A percentile compares a stretch with the other conserved stretches of the same genome.
Evolutionary conservation across 1,140 invertebrate species (phyloP).

Genomic region (Pachypeltis micranthus): DNA sequence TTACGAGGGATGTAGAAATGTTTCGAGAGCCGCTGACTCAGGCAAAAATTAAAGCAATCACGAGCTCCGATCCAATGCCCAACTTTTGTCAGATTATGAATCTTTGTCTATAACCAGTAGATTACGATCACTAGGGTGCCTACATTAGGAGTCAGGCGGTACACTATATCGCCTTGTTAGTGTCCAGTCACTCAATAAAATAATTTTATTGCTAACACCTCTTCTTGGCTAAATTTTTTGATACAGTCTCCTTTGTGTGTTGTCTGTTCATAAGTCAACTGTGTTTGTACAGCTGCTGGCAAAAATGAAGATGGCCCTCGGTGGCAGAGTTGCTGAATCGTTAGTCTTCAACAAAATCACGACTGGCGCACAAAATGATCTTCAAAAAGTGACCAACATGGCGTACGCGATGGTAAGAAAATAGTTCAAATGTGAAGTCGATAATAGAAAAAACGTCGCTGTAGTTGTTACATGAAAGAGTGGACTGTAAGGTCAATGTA

Average conservation of each 20-base stretch:
- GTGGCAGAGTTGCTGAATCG: constrained; percentile 83
- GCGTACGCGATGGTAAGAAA: constrained; percentile 69
- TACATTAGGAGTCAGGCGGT: too few relatives aligned
- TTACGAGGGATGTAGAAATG: too few relatives aligned
- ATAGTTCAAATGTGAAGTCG: too few relatives aligned
- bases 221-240: constrained; percentile 6
- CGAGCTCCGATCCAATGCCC: too few relatives aligned
- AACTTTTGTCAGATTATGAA: too few relatives aligned
- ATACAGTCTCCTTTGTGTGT: constrained; percentile 14
- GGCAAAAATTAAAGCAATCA: too few relatives aligned
- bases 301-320: constrained; percentile 89
- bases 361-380: constrained; percentile 87
- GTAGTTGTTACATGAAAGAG: too few relatives aligned
- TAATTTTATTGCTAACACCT: constrained; percentile 12
- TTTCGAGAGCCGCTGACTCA: too few relatives aligned
- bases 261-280: background rate
- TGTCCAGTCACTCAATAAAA: background rate
- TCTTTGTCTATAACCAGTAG: too few relatives aligned
- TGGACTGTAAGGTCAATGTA: too few relatives aligned
- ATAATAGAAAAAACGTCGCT: too few relatives aligned
- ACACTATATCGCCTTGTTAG: background rate
- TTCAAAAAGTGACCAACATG: constrained; percentile 90
- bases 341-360: constrained; percentile 81
- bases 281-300: constrained; percentile 70
- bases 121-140: too few relatives aligned